A percentile compares a stretch with the other conserved stretches of the same genome.
Conservation (phyloP, 2,113 vertebrate species). For the Muntiacus muntjak region DNA sequence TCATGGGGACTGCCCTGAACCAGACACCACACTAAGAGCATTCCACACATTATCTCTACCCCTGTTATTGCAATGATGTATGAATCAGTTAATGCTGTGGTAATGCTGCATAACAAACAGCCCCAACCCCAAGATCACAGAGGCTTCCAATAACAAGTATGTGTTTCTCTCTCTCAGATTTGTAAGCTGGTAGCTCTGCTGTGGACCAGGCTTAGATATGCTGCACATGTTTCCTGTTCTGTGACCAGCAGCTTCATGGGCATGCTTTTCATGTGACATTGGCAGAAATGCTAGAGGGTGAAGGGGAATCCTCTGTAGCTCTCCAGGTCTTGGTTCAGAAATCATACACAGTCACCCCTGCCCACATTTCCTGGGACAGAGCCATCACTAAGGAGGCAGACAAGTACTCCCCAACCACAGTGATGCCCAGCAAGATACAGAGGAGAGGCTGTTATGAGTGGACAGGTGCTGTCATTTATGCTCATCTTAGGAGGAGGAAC, state of each 20-base stretch:
- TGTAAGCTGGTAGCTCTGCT: background rate
- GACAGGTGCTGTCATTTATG: background rate
- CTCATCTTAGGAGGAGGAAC: background rate
- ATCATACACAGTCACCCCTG: background rate
- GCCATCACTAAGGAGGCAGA: background rate
- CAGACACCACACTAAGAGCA: background rate
- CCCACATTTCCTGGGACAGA: background rate
- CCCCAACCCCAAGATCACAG: background rate
- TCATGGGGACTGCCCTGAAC: rapidly evolving
- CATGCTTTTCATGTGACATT: rapidly evolving
- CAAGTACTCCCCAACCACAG: background rate
- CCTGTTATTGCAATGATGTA: rapidly evolving
- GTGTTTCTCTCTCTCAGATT: background rate
- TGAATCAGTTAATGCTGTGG: background rate
- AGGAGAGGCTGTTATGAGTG: rapidly evolving
- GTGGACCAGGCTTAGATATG: background rate
- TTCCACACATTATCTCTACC: rapidly evolving
- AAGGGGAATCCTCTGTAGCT: too few species aligned
- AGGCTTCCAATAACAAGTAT: background rate
- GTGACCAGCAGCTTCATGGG: rapidly evolving
- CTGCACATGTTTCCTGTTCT: background rate
- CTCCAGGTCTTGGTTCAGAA: background rate
- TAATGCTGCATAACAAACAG: background rate
- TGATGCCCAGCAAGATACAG: rapidly evolving
- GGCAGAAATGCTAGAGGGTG: background rate